Evolutionary conservation across 2,113 vertebrate species (phyloP), one percentile per base, ranked within the genome.

Genomic region (Hippoglossus stenolepis): DNA sequence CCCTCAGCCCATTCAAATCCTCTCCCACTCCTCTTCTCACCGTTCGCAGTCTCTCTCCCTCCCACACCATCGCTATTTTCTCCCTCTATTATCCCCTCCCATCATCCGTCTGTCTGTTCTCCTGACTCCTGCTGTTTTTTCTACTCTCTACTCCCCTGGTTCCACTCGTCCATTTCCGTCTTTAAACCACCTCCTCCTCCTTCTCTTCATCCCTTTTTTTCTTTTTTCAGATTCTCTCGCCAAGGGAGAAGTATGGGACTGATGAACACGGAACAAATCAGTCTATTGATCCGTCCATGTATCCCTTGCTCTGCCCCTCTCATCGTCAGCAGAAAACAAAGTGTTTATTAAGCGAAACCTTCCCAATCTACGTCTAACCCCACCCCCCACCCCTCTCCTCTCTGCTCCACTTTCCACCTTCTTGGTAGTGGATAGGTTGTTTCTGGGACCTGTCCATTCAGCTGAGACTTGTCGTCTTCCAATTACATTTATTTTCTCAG

Each of bases 261-360:
- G 87, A 86, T 87, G 86, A 83, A 91, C 89, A 87, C 47, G 67
- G 87, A 90, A 91, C 91, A 86, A 87, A 93, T 92, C 89, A 89
- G 90, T 82, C 83, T 81, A 94, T 94, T 70, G 92, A 94, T 93
- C 86, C 69, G 59, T 75, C 78, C 70, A 79, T 81, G 77, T 85
- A 89, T 89, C 89, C 78, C 68, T 77, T 17, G 58, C 70, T 85
- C 87, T 70, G 70, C 79, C 75, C 79, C 86, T 90, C 85, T 84
- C 82, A 90, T 91, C 84, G 88, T 94, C 93, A 94, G 91, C 92
- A 92, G 88, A 91, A 93, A 94, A 93, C 92, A 89, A 93, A 93
- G 92, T 94, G 93, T 92, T 93, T 91, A 92, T 94, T 86, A 91
- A 92, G 91, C 88, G 76, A 90, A 94, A 93, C 83, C 88, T 87